Percentiles rank a stretch among this genome's conserved stretches.
phyloP scores from a whole-genome alignment of 2,888 invertebrate species.

The Athetis lepigone region DNA sequence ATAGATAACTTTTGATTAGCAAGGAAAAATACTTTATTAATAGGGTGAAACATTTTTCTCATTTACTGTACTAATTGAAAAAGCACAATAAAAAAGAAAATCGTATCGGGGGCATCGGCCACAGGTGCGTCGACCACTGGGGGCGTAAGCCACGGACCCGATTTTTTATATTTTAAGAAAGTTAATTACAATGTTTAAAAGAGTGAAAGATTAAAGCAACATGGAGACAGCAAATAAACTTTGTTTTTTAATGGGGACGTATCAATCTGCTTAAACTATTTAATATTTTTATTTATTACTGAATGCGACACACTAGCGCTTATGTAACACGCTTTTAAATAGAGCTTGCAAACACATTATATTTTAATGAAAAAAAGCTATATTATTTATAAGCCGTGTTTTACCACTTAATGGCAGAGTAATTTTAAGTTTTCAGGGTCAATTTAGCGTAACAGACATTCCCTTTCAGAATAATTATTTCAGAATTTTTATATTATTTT shows the following conservation, averaged over 20 bases:
- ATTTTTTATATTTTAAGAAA: too few species aligned
- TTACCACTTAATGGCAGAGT: not conserved
- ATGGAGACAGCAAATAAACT: not conserved
- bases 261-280: slow-evolving; percentile 2
- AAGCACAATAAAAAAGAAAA: too few species aligned
- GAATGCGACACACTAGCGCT: slow-evolving; percentile 20
- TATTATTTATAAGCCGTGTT: not conserved
- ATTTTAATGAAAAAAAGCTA: not conserved
- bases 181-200: too few species aligned
- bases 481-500: not conserved
- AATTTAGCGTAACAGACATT: not conserved
- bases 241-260: not conserved
- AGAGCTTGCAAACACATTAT: slow-evolving; percentile 2
- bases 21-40: too few species aligned
- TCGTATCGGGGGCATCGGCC: too few species aligned
- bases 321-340: slow-evolving; percentile 3
- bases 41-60: too few species aligned
- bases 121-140: too few species aligned
- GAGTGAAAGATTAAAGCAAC: not conserved
- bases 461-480: not conserved
- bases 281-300: not conserved
- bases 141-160: too few species aligned
- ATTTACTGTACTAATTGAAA: too few species aligned
- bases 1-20: too few species aligned
- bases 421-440: not conserved